phyloP scores from a whole-genome alignment of 2,888 invertebrate genomes.

The Brassicogethes aeneus region DNA sequence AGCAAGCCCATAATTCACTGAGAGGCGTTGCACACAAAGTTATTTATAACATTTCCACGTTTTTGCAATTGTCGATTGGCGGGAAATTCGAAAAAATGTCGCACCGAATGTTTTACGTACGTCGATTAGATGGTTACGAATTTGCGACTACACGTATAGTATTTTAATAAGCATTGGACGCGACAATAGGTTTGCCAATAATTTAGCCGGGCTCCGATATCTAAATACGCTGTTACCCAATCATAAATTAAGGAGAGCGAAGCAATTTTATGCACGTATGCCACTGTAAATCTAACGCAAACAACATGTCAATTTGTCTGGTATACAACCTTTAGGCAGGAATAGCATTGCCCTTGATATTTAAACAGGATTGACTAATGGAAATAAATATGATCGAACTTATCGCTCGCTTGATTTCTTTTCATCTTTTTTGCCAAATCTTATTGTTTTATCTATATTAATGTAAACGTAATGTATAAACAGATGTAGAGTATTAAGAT shows the following conservation, averaged over 20 bases:
- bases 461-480: too few species aligned
- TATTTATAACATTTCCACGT: slow-evolving; percentile 8
- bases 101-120: background rate
- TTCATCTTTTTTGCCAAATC: too few species aligned
- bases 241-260: background rate
- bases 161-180: background rate
- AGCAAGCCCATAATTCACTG: slow-evolving; percentile 57
- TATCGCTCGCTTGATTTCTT: too few species aligned
- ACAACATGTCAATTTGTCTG: slow-evolving; percentile 1
- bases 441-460: too few species aligned
- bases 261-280: slow-evolving; percentile 1
- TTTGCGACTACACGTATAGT: background rate
- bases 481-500: too few species aligned
- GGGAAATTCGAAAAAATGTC: slow-evolving; percentile 18
- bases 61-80: slow-evolving; percentile 10
- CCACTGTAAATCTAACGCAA: background rate
- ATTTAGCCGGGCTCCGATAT: slow-evolving; percentile 14
- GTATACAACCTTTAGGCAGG: background rate
- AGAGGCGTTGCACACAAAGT: slow-evolving; percentile 8
- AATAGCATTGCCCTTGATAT: background rate
- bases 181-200: slow-evolving; percentile 17
- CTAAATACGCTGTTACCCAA: background rate
- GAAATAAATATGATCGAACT: too few species aligned
- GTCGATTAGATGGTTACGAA: background rate
- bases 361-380: too few species aligned